Percentiles rank a stretch among this genome's conserved stretches.
These are phyloP conservation scores for Geotrupes spiniger DNA, from an alignment of 2,888 invertebrate genomes.

Conservation along the genomic window DNA sequence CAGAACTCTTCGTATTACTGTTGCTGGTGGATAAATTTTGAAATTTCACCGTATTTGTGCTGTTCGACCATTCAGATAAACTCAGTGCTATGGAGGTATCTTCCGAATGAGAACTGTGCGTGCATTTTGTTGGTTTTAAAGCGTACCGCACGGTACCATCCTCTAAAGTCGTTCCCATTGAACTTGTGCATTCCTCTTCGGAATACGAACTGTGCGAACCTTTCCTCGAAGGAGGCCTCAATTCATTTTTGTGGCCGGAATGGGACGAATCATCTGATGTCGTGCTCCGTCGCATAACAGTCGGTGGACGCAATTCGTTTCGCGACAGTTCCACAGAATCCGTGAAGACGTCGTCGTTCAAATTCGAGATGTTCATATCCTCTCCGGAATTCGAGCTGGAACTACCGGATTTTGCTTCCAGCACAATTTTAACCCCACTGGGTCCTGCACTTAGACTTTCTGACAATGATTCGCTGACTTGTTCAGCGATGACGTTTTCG, in stretches of 20 bases:
- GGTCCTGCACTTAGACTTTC: constrained; percentile 47
- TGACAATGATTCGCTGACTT: constrained; percentile 44
- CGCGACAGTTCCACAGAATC: constrained; percentile 40
- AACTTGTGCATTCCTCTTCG: constrained; percentile 70
- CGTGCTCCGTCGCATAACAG: constrained; percentile 44
- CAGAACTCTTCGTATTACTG: constrained; percentile 60
- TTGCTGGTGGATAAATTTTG: constrained; percentile 67
- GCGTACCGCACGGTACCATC: constrained; percentile 81
- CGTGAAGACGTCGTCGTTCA: constrained; percentile 51
- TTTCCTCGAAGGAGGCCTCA: constrained; percentile 42
- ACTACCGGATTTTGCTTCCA: constrained; percentile 41
- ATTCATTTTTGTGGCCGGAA: constrained; percentile 39
- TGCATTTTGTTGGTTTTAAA: constrained; percentile 75
- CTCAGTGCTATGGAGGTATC: constrained; percentile 84
- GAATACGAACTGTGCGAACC: constrained; percentile 67
- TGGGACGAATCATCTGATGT: constrained; percentile 48
- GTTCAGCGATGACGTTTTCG: constrained; percentile 45
- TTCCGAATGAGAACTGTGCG: constrained; percentile 80
- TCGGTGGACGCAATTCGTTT: constrained; percentile 47
- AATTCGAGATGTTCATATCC: constrained; percentile 50
- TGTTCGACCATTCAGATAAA: constrained; percentile 85
- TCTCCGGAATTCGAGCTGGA: constrained; percentile 50
- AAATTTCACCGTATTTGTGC: constrained; percentile 80
- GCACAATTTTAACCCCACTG: constrained; percentile 46
- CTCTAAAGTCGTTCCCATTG: constrained; percentile 69